These are phyloP conservation scores for Myopa testacea DNA, from an alignment of 2,888 invertebrate genomes.

Conservation along the genomic window DNA sequence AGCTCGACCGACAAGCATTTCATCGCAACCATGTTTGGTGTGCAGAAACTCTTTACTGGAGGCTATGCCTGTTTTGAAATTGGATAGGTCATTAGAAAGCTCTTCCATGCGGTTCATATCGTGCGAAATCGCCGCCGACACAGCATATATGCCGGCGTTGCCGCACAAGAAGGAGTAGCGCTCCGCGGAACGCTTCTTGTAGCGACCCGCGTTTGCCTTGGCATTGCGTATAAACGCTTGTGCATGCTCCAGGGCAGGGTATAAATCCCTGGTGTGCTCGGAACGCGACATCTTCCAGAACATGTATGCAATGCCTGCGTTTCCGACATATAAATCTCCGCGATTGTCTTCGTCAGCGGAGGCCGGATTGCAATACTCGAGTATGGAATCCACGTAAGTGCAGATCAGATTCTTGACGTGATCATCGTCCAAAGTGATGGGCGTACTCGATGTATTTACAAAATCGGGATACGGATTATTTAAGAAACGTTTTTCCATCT, in stretches of 20 bases:
- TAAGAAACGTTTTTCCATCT: slow-evolving; percentile 65
- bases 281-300: slow-evolving; percentile 77
- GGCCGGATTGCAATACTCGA: slow-evolving; percentile 63
- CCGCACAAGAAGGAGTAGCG: slow-evolving; percentile 82
- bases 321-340: slow-evolving; percentile 67
- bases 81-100: slow-evolving; percentile 63
- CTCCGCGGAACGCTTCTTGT: slow-evolving; percentile 70
- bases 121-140: slow-evolving; percentile 75
- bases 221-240: slow-evolving; percentile 75
- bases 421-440: slow-evolving; percentile 60
- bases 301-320: slow-evolving; percentile 78
- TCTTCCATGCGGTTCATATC: slow-evolving; percentile 68
- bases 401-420: slow-evolving; percentile 64
- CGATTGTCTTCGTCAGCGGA: slow-evolving; percentile 61
- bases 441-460: slow-evolving; percentile 52
- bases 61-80: slow-evolving; percentile 63
- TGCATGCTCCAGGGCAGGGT: slow-evolving; percentile 73
- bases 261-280: slow-evolving; percentile 62
- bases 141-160: slow-evolving; percentile 80
- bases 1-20: slow-evolving; percentile 86
- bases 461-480: slow-evolving; percentile 66
- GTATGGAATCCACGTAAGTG: slow-evolving; percentile 65
- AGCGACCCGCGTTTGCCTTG: slow-evolving; percentile 70
- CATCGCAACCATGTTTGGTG: slow-evolving; percentile 80
- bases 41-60: slow-evolving; percentile 71